Evolutionary conservation across 2,113 vertebrate species (phyloP).

Genomic region (Dromiciops gliroides): DNA sequence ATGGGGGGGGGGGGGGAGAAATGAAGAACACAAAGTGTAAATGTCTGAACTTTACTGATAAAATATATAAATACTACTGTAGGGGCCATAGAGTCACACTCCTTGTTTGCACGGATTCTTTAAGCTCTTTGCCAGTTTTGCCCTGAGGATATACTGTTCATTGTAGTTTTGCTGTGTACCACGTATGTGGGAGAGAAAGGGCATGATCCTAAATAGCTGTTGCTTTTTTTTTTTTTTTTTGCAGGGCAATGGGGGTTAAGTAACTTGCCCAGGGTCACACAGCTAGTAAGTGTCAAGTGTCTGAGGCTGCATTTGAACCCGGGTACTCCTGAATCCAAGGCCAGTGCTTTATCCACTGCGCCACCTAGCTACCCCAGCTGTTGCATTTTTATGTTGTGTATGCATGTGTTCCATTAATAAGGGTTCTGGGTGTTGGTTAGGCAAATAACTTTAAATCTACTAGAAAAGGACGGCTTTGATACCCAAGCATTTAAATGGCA

Average conservation of each 20-base stretch:
- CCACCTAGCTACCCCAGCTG: no score
- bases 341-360: no score
- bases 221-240: no score
- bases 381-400: background rate
- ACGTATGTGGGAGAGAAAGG: background rate
- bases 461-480: constrained; percentile 24
- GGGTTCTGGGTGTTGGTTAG: background rate
- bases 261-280: no score
- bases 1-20: no score
- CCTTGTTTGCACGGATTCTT: background rate
- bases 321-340: no score
- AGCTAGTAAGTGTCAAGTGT: no score
- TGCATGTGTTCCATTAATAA: background rate
- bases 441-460: constrained; percentile 19
- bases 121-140: background rate
- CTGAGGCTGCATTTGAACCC: no score
- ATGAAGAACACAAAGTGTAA: background rate
- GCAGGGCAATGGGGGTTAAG: no score
- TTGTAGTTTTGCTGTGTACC: background rate
- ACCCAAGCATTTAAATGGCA: background rate
- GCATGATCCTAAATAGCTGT: background rate
- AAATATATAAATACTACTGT: background rate
- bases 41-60: background rate
- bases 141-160: background rate
- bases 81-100: background rate